Base-by-base conservation (phyloP, 2,113 vertebrate species). In the Typhlomys cinereus region DNA sequence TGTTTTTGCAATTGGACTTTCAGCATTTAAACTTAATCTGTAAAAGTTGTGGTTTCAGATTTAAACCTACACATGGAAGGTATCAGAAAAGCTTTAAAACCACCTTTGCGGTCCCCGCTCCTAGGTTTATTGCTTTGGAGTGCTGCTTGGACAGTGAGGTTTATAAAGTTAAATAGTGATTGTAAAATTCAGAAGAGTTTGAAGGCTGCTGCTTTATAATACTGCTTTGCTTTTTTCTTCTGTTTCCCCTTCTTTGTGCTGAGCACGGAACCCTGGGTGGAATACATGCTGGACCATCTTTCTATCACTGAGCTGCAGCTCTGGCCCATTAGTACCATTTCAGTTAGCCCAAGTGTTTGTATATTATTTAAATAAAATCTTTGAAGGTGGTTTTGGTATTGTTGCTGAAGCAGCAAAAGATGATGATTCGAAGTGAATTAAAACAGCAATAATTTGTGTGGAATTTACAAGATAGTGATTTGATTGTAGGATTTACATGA, bases 321-420 rank as follows among this genome's bases (percentile, higher is more conserved):
- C 29, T 34, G 57, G 17, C 17, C 27, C 25, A 21, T 57, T 48
- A 9, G 10, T 17, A 62, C 25, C 50, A 1, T 90, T 79, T n/a
- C 79, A 79, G 25, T 87, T 67, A 83, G 44, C 27, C 17, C 25
- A 6, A 80, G 15, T 89, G 27, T 73, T n/a, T 92, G 17, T 88
- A 44, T 9, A 23, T 83, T 79, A 92, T 85, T 90, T 71, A 85
- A 92, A 79, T 83, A 75, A 88, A 61, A 66, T 71, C 73, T 83
- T 1, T n/a, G 86, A 74, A 87, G 75, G n/a, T 69, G 62, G 6
- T 75, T 82, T 80, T 81, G 34, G 85, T 31, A 18, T 18, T 84
- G 25, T 87, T 85, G 10, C 54, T 64, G 7, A 64, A 61, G 52
- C 31, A 93, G 74, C 57, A 67, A 36, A 84, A 92, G n/a, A 29